Evolutionary conservation across 1,140 invertebrate genomes (phyloP), one percentile per base, ranked within the genome.

Genomic region (Hyphantria cunea): DNA sequence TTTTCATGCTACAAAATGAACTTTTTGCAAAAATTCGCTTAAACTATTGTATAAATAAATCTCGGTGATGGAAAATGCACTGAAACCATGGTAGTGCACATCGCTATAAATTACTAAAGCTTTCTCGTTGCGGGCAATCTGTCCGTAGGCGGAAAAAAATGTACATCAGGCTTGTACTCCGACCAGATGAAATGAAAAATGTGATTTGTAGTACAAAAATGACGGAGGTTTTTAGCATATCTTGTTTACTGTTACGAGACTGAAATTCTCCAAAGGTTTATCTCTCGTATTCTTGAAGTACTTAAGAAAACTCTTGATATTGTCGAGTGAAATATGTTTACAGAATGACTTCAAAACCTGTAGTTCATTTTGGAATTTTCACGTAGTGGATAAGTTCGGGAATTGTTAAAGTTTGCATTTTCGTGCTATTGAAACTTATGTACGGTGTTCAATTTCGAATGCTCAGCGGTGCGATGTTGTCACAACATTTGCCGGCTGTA

Each of bases 401-500:
- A 69, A 70, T 66, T 63, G 68, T 70, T 63, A 45, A 59, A 69
- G 67, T 69, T 65, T 56, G 48, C 53, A 55, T 34, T 49, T 52
- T 63, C 59, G 49, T 64, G 64, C 50, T 45, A 50, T 48, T 12
- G 31, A 64, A 66, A 61, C 64, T 70, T 70, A 59, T 64, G 63
- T 64, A 59, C 55, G 62, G 62, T 55, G 48, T 42, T 58, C 64
- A 62, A 71, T 66, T 64, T 45, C 54, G 48, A 61, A 60, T 64
- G 62, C 45, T 52, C 41, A 45, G 13, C 48, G 55, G 51, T 49
- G 50, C 62, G 53, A 45, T 53, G 52, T 70, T 70, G 72, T 71
- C 56, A 72, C 72, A 74, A 68, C 69, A 65, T 72, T 71, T 62
- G 62, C 62, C 41, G 51, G 34, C 42, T 50, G 60, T 70, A 54